phyloP scores from a whole-genome alignment of 1,140 invertebrate species.

The Marisa cornuarietis region DNA sequence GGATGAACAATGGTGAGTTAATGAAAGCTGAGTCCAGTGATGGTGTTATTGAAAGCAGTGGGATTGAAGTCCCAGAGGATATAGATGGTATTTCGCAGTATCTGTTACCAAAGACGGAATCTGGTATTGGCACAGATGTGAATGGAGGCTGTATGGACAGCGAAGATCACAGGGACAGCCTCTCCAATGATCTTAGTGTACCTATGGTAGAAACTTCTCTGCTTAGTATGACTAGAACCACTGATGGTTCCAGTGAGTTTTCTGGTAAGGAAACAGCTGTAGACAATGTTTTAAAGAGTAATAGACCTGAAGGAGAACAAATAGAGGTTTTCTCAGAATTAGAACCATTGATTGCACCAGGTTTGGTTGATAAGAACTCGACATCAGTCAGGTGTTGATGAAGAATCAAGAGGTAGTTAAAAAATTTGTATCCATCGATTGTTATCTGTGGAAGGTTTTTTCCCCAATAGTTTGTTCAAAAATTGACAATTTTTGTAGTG shows the following conservation, averaged over 20 bases:
- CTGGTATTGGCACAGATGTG: neutral
- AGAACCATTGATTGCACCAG: slow-evolving; percentile 6
- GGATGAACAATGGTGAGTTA: neutral
- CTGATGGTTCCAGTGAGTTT: neutral
- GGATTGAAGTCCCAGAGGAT: neutral
- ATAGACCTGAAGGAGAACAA: neutral
- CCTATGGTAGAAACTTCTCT: neutral
- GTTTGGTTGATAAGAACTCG: neutral
- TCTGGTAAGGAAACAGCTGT: neutral
- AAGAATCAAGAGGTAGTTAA: neutral
- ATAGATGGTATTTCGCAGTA: too few species aligned
- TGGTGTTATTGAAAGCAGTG: neutral
- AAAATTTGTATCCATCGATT: neutral
- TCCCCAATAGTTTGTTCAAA: too few species aligned
- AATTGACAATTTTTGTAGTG: too few species aligned
- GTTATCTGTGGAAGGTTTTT: neutral
- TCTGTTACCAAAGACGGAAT: neutral
- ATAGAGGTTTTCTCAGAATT: neutral
- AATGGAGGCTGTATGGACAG: slow-evolving; percentile 3
- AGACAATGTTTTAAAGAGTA: too few species aligned
- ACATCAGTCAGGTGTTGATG: neutral
- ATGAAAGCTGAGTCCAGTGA: neutral
- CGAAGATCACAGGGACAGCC: neutral
- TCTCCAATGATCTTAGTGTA: neutral
- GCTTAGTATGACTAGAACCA: neutral